Base-by-base conservation (phyloP, 2,113 vertebrate species). In the Chunga burmeisteri region DNA sequence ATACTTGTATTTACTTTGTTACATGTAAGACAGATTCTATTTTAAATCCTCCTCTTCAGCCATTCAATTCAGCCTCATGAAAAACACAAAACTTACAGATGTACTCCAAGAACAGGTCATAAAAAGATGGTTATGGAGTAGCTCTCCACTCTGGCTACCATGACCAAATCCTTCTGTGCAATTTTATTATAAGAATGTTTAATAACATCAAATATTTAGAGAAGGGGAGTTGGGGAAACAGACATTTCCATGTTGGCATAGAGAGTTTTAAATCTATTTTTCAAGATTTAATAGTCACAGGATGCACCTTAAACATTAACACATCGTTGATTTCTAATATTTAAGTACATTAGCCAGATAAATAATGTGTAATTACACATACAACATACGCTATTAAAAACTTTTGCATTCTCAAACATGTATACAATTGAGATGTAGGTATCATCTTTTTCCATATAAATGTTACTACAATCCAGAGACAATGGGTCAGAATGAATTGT, bases 401-500 rank as follows among this genome's bases (percentile, higher is more conserved):
- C 16, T 65, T 34, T 50, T 34, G 38, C 42, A 62, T 81, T 71
- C 71, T 63, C 47, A 30, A 75, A 16, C 1, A 4, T 27, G 27
- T 22, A 49, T 29, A 42, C 18, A 58, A 56, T 5, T 47, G 25
- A 32, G 18, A 9, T 32, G 16, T 10, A 36, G 1, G 13, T 52
- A 55, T 56, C 19, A 53, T 18, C 8, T 20, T 44, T 29, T 62
- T 61, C 47, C 32, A 50, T 2, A 29, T 5, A 30, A 67, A 78
- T 12, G 29, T 22, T 34, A 10, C 36, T 59, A 50, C 29, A 71
- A 25, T 5, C 30, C 83, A 80, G 29, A 68, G 18, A 73, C 13
- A 46, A 16, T 0, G 1, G 2, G 32, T 13, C 2, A 3, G 50
- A 79, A 56, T 29, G 18, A 74, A 75, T 1, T 66, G 46, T 38